A percentile compares a stretch with the other conserved stretches of the same genome.
Conservation (phyloP, 2,797 vertebrate genomes). For the Cyclura pinguis region DNA sequence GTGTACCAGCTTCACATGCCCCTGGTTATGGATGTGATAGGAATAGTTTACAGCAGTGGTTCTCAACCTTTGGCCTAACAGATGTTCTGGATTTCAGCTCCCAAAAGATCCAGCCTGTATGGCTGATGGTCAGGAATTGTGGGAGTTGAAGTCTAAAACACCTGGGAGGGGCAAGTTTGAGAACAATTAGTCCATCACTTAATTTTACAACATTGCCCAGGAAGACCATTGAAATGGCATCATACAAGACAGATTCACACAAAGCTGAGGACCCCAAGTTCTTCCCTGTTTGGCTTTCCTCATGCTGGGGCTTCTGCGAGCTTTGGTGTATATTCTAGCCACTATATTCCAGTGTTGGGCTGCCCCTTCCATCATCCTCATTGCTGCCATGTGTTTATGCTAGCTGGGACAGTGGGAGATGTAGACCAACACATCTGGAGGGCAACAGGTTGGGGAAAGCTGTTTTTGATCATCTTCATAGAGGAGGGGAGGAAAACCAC, state of each 20-base stretch:
- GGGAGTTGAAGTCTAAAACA: neutral
- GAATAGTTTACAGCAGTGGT: neutral
- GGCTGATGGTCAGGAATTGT: neutral
- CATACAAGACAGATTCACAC: neutral
- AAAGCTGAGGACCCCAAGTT: neutral
- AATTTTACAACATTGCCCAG: neutral
- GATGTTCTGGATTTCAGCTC: neutral
- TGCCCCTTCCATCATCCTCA: neutral
- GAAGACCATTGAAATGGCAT: neutral
- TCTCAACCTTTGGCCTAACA: neutral
- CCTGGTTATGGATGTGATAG: neutral
- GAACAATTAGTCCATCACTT: neutral
- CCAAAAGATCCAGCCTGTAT: neutral
- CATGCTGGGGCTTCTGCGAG: neutral
- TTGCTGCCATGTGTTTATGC: neutral
- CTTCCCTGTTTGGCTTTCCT: neutral
- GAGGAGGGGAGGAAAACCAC: neutral
- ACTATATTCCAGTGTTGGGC: neutral
- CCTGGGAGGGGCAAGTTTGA: no score
- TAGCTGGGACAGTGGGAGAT: neutral
- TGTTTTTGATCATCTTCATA: neutral
- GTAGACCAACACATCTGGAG: no score
- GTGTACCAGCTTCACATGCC: neutral
- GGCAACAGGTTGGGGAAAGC: no score
- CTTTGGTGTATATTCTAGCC: neutral